A percentile compares a stretch with the other conserved stretches of the same genome.
Conservation (phyloP, 2,888 invertebrate species). For the Hypomecis punctinalis region DNA sequence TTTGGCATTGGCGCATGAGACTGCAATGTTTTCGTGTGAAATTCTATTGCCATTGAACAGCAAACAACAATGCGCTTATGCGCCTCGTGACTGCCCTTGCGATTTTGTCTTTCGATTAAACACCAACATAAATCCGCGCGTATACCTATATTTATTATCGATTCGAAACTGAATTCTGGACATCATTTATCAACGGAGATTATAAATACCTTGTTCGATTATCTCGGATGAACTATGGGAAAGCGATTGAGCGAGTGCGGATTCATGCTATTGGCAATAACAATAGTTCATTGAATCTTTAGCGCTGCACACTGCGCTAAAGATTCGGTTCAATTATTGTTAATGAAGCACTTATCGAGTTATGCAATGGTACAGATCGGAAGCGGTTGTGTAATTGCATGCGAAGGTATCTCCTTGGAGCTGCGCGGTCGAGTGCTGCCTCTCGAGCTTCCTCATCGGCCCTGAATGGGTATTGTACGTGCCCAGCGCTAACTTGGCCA, state of each 20-base stretch:
- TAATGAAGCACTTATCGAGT: conserved; percentile 53
- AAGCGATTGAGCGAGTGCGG: conserved; percentile 3
- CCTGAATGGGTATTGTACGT: conserved; percentile 71
- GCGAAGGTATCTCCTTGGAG: conserved; percentile 50
- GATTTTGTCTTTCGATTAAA: conserved; percentile 78
- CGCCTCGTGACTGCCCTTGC: conserved; percentile 74
- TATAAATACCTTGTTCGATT: conserved; percentile 46
- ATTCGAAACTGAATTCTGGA: conserved; percentile 53
- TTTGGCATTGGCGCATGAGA: conserved; percentile 5
- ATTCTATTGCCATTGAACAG: conserved; percentile 66
- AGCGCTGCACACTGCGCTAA: conserved; percentile 8
- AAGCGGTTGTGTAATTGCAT: conserved; percentile 62
- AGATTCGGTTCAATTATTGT: conserved; percentile 4
- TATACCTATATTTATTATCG: conserved; percentile 79
- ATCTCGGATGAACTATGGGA: conserved; percentile 39
- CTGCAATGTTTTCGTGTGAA: conserved; percentile 61
- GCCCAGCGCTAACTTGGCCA: conserved; percentile 79
- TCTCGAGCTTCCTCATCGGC: conserved; percentile 58
- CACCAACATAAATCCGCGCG: conserved; percentile 76
- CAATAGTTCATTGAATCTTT: conserved; percentile 6
- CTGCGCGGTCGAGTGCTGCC: conserved; percentile 51
- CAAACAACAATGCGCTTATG: conserved; percentile 73
- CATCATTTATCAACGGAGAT: conserved; percentile 47
- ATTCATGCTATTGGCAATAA: neutral
- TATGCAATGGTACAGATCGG: conserved; percentile 49